Conservation (phyloP, 64 coral and sea anemone genomes). For the Anthopleura sola region DNA sequence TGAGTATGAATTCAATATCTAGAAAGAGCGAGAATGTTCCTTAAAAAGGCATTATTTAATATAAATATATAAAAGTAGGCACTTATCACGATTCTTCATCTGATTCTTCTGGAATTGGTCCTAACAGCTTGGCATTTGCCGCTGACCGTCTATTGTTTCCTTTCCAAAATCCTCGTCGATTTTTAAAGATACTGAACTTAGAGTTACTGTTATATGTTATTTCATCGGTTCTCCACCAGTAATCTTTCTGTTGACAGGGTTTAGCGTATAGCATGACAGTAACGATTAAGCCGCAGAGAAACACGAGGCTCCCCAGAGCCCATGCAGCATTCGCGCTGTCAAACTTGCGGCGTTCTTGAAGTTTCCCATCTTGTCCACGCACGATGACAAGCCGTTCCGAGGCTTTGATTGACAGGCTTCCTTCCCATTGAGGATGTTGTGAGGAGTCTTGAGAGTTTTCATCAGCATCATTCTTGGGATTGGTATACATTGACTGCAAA, state of each 20-base stretch:
- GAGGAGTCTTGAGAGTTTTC: background rate
- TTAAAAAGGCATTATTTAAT: background rate
- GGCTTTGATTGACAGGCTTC: slow-evolving; percentile 63
- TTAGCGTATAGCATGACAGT: slow-evolving; percentile 74
- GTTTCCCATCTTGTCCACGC: slow-evolving; percentile 26
- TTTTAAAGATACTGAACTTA: slow-evolving; percentile 83
- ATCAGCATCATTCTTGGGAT: background rate
- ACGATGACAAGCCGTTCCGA: slow-evolving; percentile 64
- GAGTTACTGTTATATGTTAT: slow-evolving; percentile 74
- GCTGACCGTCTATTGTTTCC: slow-evolving; percentile 25
- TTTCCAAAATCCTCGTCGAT: slow-evolving; percentile 41
- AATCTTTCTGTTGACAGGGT: slow-evolving; percentile 85
- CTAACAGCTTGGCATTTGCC: slow-evolving; percentile 42
- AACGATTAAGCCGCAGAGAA: slow-evolving; percentile 67
- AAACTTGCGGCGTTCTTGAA: slow-evolving; percentile 44
- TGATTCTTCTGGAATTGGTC: slow-evolving; percentile 62
- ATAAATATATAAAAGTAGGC: background rate
- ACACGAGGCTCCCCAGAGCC: slow-evolving; percentile 87
- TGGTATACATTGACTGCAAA: background rate
- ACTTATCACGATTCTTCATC: slow-evolving; percentile 58
- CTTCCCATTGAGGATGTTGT: background rate
- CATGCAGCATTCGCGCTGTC: slow-evolving; percentile 86
- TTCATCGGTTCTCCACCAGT: slow-evolving; percentile 79
- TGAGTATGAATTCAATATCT: no score
- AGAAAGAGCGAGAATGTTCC: background rate